Percentiles rank a stretch among this genome's conserved stretches.
Evolutionary conservation across 1,140 invertebrate genomes (phyloP).

Genomic region (Anoplolepis gracilipes): DNA sequence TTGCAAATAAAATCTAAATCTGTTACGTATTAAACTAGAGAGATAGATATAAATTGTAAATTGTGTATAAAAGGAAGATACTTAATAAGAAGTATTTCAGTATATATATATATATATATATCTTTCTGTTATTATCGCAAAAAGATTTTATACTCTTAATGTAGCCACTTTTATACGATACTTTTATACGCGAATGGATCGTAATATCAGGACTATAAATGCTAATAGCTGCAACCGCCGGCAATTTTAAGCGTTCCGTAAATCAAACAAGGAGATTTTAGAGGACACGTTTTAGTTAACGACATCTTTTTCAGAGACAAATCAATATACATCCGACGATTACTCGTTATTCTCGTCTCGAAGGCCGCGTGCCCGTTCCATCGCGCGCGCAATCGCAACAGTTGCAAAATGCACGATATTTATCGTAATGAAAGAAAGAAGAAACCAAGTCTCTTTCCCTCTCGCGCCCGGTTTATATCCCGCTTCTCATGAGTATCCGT

Average conservation of each 20-base stretch:
- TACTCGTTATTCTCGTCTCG: slow-evolving; percentile 71
- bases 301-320: slow-evolving; percentile 14
- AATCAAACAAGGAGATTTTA: background rate
- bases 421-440: slow-evolving; percentile 46
- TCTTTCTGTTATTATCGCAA: background rate
- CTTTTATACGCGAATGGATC: background rate
- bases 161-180: no score
- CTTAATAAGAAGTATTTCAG: no score
- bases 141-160: background rate
- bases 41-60: no score
- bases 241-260: background rate
- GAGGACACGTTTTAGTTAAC: background rate
- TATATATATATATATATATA: no score
- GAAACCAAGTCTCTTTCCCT: slow-evolving; percentile 1
- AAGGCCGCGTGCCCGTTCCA: slow-evolving; percentile 72
- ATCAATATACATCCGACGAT: background rate
- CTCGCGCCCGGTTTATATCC: slow-evolving; percentile 4
- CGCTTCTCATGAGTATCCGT: slow-evolving; percentile 48
- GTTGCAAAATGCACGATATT: slow-evolving; percentile 66
- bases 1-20: no score
- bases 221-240: background rate
- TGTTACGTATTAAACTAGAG: no score
- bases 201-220: background rate
- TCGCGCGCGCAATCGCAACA: slow-evolving; percentile 37
- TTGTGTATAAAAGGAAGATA: no score